These are phyloP conservation scores for Heterodera schachtii DNA, from an alignment of 1,140 invertebrate genomes.

Conservation along the genomic window DNA sequence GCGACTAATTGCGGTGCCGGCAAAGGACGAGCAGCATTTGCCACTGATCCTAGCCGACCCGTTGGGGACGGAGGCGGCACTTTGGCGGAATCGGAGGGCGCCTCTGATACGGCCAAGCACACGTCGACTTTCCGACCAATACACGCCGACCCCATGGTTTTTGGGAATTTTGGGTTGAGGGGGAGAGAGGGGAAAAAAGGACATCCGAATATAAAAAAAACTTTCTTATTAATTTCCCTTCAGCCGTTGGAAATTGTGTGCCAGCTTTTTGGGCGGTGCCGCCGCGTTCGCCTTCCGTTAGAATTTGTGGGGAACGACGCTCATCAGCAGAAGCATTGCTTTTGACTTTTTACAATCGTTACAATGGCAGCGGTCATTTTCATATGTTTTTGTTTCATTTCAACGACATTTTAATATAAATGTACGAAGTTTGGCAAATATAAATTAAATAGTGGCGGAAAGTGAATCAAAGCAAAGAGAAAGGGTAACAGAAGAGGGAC, in stretches of 20 bases:
- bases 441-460: too few relatives aligned
- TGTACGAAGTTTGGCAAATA: too few relatives aligned
- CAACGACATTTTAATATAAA: too few relatives aligned
- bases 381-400: too few relatives aligned
- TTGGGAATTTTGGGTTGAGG: too few relatives aligned
- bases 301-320: neutral
- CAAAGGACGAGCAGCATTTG: neutral
- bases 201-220: too few relatives aligned
- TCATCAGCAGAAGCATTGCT: too few relatives aligned
- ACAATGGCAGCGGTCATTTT: too few relatives aligned
- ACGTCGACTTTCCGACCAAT: constrained; percentile 22
- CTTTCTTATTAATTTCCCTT: neutral
- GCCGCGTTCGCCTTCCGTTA: neutral
- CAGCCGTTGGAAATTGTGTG: constrained; percentile 27
- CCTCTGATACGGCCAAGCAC: constrained; percentile 10
- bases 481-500: too few relatives aligned
- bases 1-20: neutral
- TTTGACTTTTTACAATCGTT: too few relatives aligned
- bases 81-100: neutral
- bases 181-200: too few relatives aligned
- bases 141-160: constrained; percentile 22
- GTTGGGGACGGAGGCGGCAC: neutral
- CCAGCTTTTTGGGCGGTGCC: constrained; percentile 15
- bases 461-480: too few relatives aligned
- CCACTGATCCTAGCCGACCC: neutral